A percentile compares a stretch with the other conserved stretches of the same genome.
These are phyloP conservation scores for Platalea minor DNA, from an alignment of 2,797 vertebrate species.

Conservation along the genomic window DNA sequence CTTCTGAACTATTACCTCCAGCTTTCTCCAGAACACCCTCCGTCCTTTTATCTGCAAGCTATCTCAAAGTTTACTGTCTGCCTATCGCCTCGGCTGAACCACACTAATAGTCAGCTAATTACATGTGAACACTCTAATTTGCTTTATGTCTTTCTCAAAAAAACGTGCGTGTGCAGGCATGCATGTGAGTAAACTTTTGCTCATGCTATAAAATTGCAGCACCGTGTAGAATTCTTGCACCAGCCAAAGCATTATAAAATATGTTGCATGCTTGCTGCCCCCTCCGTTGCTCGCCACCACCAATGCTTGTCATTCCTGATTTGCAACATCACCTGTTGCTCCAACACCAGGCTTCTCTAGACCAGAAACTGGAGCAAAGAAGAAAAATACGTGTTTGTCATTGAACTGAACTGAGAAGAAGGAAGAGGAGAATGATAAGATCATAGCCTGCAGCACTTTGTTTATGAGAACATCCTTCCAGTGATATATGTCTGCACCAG, in stretches of 20 bases:
- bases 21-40: background rate
- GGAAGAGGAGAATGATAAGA: conserved; percentile 66
- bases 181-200: background rate
- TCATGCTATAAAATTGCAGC: background rate
- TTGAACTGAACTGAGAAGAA: conserved; percentile 64
- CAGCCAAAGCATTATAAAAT: background rate
- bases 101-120: conserved; percentile 56
- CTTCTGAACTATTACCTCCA: conserved; percentile 10
- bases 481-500: conserved; percentile 67
- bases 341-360: background rate
- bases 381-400: conserved; percentile 67
- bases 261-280: background rate
- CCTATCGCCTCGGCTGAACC: conserved; percentile 42
- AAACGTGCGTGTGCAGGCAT: background rate
- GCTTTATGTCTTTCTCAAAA: conserved; percentile 37
- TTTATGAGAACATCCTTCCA: conserved; percentile 70
- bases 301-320: conserved; percentile 15
- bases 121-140: conserved; percentile 40
- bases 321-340: conserved; percentile 56
- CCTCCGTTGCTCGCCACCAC: background rate
- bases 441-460: conserved; percentile 57
- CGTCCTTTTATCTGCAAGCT: background rate
- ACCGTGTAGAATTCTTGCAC: fast-evolving
- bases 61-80: conserved; percentile 7
- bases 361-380: conserved; percentile 51